Evolutionary conservation across 2,888 invertebrate species (phyloP).

Genomic region (Scaptomyza cyrtandrae): DNA sequence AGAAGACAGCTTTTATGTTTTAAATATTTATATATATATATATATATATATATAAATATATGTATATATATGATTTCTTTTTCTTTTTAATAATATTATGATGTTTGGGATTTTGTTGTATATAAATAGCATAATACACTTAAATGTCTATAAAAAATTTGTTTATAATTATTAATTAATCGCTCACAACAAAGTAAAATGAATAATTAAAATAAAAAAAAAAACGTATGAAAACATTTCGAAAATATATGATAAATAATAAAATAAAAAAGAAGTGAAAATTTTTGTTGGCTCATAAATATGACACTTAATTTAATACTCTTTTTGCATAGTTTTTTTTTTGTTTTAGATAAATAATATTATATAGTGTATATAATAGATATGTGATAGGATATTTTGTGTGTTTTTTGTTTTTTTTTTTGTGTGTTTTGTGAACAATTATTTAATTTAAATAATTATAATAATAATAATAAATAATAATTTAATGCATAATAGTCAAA

Average conservation of each 20-base stretch:
- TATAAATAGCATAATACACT: conserved; percentile 76
- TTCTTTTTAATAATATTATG: conserved; percentile 59
- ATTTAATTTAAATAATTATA: conserved; percentile 60
- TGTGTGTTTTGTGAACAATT: conserved; percentile 65
- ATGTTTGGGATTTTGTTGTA: conserved; percentile 42
- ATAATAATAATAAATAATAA: conserved; percentile 62
- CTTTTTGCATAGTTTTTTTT: conserved; percentile 63
- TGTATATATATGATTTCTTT: conserved; percentile 12
- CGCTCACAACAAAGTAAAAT: conserved; percentile 32
- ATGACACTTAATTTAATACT: conserved; percentile 84
- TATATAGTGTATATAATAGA: conserved; percentile 45
- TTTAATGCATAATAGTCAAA: conserved; percentile 52
- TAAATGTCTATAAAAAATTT: conserved; percentile 55
- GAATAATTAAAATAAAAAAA: conserved; percentile 21
- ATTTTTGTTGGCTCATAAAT: conserved; percentile 64
- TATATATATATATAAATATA: no score
- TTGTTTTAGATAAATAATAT: conserved; percentile 39
- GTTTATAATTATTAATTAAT: conserved; percentile 41
- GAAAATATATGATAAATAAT: conserved; percentile 32
- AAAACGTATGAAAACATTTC: conserved; percentile 15
- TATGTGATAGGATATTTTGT: conserved; percentile 54
- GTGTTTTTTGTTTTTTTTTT: no score
- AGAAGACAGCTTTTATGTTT: conserved; percentile 38
- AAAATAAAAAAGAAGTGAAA: conserved; percentile 47
- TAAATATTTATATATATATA: conserved; percentile 41